Evolutionary conservation across 1,140 invertebrate genomes (phyloP).

Genomic region (Hestina assimilis): DNA sequence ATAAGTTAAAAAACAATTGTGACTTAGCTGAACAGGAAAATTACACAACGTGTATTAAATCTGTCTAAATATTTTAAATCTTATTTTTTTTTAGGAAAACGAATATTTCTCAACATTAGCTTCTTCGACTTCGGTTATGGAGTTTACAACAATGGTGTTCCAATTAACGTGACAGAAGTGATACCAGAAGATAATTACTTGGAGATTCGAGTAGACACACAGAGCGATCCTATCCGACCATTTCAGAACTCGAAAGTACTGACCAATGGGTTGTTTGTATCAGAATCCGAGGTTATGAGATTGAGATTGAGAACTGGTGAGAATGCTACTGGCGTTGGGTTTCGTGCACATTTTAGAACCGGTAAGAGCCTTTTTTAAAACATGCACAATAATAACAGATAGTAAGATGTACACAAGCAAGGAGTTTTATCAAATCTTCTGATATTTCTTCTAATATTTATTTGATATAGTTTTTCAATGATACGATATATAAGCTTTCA

Average conservation of each 20-base stretch:
- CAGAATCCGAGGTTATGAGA: conserved; percentile 78
- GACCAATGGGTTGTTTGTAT: conserved; percentile 81
- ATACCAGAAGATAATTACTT: conserved; percentile 71
- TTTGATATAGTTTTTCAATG: too few relatives aligned
- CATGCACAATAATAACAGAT: background rate
- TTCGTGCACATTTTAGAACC: conserved; percentile 80
- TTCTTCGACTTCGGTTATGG: conserved; percentile 79
- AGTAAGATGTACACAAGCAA: too few relatives aligned
- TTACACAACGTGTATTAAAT: too few relatives aligned
- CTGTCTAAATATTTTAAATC: background rate
- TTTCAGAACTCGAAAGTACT: conserved; percentile 73
- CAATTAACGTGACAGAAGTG: conserved; percentile 43
- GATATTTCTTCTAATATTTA: too few relatives aligned
- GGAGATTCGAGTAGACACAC: conserved; percentile 78
- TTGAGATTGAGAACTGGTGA: conserved; percentile 80
- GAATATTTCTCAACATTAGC: conserved; percentile 83
- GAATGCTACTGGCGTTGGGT: conserved; percentile 79
- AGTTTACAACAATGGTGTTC: conserved; percentile 53
- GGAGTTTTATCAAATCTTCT: too few relatives aligned
- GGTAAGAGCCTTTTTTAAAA: conserved; percentile 56
- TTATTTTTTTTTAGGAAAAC: conserved; percentile 65
- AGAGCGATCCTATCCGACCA: conserved; percentile 71
- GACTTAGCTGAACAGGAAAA: too few relatives aligned
- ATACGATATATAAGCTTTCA: too few relatives aligned
- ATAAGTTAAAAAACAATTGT: conserved; percentile 9